Percentiles rank a stretch among this genome's conserved stretches.
These are phyloP conservation scores for Hyla sarda DNA, from an alignment of 2,113 vertebrate genomes.

Conservation along the genomic window DNA sequence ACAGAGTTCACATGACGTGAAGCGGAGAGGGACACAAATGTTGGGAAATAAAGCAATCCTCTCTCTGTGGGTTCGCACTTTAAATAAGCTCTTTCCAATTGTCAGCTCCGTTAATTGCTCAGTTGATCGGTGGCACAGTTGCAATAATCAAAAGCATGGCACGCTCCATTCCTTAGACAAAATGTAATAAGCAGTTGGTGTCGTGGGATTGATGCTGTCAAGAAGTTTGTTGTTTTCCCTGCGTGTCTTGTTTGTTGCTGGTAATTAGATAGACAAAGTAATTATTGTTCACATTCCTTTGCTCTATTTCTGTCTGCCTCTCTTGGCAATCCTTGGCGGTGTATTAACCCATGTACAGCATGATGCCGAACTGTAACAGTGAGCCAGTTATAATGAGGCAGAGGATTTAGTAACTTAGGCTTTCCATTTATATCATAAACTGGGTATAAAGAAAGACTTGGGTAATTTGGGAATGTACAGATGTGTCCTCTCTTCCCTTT, in stretches of 20 bases:
- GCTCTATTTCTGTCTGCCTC: conserved; percentile 58
- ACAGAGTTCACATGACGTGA: conserved; percentile 41
- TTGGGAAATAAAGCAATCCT: conserved; percentile 44
- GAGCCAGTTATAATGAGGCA: not conserved
- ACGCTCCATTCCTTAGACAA: conserved; percentile 84
- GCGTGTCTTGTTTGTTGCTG: conserved; percentile 68
- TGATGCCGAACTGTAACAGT: conserved; percentile 11
- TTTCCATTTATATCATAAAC: not conserved
- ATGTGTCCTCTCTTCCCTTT: too few relatives aligned
- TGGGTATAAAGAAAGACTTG: not conserved
- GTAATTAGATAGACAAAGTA: conserved; percentile 65
- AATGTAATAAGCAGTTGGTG: conserved; percentile 80
- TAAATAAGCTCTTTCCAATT: conserved; percentile 59
- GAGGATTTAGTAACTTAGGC: not conserved
- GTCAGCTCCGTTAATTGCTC: conserved; percentile 84
- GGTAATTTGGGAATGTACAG: not conserved
- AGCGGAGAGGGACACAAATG: conserved; percentile 49
- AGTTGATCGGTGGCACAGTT: conserved; percentile 82
- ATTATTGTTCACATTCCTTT: conserved; percentile 60
- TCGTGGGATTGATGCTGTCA: conserved; percentile 64
- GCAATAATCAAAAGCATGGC: conserved; percentile 86
- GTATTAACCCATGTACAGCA: conserved; percentile 49
- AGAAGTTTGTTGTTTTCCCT: conserved; percentile 63
- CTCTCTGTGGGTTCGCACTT: conserved; percentile 58
- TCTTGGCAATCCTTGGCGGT: conserved; percentile 45